Percentiles rank a stretch among this genome's conserved stretches.
These are phyloP conservation scores for Coracias cyanogaster DNA, from an alignment of 2,797 vertebrate species.

Conservation along the genomic window DNA sequence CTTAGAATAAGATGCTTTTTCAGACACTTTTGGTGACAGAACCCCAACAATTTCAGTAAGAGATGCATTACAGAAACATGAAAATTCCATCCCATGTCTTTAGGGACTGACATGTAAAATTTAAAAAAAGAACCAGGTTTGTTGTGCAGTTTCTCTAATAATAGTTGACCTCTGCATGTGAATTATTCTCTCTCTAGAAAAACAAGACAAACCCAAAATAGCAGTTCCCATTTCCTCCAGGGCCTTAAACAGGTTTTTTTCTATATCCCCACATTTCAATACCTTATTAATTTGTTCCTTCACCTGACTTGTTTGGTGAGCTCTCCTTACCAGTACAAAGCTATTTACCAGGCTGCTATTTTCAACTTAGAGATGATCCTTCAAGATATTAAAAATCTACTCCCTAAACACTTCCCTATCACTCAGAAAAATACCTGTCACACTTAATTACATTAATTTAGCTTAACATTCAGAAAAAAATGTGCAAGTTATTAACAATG, in stretches of 20 bases:
- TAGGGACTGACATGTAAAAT: neutral
- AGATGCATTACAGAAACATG: neutral
- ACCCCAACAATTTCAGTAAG: neutral
- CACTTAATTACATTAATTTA: slow-evolving; percentile 76
- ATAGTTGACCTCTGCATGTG: neutral
- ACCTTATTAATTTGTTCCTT: neutral
- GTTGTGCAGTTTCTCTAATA: neutral
- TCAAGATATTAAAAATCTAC: slow-evolving; percentile 51
- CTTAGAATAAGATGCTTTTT: neutral
- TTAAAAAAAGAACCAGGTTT: neutral
- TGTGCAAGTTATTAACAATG: slow-evolving; percentile 61
- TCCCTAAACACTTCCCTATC: slow-evolving; percentile 61
- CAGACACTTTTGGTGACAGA: neutral
- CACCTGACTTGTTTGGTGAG: neutral
- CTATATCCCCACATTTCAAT: neutral
- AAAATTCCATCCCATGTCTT: neutral
- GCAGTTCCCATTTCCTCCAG: neutral
- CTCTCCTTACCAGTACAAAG: neutral
- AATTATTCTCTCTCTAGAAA: neutral
- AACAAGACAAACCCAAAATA: neutral
- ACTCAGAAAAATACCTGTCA: slow-evolving; percentile 80
- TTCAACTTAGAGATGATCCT: neutral
- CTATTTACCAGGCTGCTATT: neutral
- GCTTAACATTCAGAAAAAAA: slow-evolving; percentile 62
- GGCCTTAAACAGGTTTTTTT: neutral